A percentile compares a stretch with the other conserved stretches of the same genome.
phyloP scores from a whole-genome alignment of 1,140 invertebrate genomes.

The Euglossa dilemma region DNA sequence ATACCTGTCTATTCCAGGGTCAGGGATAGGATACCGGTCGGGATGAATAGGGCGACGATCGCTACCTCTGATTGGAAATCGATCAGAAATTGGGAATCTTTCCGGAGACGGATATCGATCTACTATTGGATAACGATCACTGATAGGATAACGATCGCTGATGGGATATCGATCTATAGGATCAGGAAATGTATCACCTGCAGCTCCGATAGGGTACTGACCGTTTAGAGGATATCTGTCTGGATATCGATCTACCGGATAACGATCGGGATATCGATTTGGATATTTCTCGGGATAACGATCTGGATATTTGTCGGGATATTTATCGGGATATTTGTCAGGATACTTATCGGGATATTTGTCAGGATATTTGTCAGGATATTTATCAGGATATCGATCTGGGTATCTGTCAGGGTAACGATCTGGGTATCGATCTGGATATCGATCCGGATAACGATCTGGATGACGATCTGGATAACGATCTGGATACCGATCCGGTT shows the following conservation, averaged over 20 bases:
- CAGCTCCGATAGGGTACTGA: conserved; percentile 62
- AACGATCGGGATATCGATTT: conserved; percentile 71
- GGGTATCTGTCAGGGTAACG: conserved; percentile 82
- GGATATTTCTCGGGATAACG: conserved; percentile 72
- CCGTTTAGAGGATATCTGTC: conserved; percentile 57
- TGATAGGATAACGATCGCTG: conserved; percentile 74
- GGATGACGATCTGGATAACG: conserved; percentile 76
- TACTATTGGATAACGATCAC: conserved; percentile 68
- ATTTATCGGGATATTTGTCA: conserved; percentile 73
- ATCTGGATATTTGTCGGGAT: conserved; percentile 73
- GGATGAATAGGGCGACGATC: conserved; percentile 71
- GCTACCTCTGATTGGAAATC: conserved; percentile 69
- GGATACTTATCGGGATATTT: conserved; percentile 73
- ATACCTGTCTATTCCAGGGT: conserved; percentile 36
- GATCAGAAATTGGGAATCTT: conserved; percentile 58
- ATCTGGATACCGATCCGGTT: conserved; percentile 79
- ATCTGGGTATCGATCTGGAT: conserved; percentile 76
- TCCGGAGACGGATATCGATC: conserved; percentile 69
- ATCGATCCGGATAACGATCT: conserved; percentile 78
- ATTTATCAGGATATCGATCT: conserved; percentile 78
- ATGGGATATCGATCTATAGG: conserved; percentile 72
- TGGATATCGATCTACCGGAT: conserved; percentile 74
- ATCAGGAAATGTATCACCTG: conserved; percentile 80
- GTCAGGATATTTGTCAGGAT: conserved; percentile 77
- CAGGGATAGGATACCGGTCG: conserved; percentile 74